These are phyloP conservation scores for Enteromius radiatus DNA, from an alignment of 2,797 vertebrate genomes.

Conservation along the genomic window DNA sequence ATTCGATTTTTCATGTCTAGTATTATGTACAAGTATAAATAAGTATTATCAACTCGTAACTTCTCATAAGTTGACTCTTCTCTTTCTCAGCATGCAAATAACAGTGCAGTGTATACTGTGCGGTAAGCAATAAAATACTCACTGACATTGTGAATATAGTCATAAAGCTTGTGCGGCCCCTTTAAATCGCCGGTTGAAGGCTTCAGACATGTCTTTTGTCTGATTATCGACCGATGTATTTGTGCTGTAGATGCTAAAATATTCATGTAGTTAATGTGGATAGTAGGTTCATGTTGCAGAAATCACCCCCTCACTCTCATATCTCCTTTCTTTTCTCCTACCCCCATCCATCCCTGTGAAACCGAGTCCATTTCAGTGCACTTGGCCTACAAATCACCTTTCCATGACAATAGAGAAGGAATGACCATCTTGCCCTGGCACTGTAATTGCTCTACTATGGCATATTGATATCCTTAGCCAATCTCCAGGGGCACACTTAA, in stretches of 20 bases:
- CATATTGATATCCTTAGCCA: slow-evolving; percentile 29
- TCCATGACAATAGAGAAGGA: slow-evolving; percentile 17
- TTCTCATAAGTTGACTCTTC: not conserved
- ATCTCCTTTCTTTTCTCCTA: slow-evolving; percentile 22
- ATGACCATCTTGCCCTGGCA: slow-evolving; percentile 4
- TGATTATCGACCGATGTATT: slow-evolving; percentile 48
- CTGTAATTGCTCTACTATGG: slow-evolving; percentile 35
- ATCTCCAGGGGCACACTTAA: slow-evolving; percentile 12
- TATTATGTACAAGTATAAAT: not conserved
- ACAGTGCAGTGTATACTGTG: not conserved
- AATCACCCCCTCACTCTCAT: slow-evolving; percentile 2
- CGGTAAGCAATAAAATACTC: not conserved
- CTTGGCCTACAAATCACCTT: slow-evolving; percentile 31
- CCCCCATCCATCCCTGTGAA: slow-evolving; percentile 28
- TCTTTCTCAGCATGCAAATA: not conserved
- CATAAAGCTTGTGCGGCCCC: not conserved
- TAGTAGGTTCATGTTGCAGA: slow-evolving; percentile 49
- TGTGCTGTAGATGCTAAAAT: slow-evolving; percentile 53
- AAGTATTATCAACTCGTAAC: not conserved
- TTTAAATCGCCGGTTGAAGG: not conserved
- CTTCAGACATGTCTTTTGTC: slow-evolving; percentile 11
- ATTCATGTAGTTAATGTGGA: slow-evolving; percentile 54
- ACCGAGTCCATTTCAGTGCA: slow-evolving; percentile 26
- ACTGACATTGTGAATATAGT: too few relatives aligned
- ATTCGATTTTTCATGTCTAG: not conserved